Conservation (phyloP, 1,140 invertebrate species). For the Papilio glaucus region DNA sequence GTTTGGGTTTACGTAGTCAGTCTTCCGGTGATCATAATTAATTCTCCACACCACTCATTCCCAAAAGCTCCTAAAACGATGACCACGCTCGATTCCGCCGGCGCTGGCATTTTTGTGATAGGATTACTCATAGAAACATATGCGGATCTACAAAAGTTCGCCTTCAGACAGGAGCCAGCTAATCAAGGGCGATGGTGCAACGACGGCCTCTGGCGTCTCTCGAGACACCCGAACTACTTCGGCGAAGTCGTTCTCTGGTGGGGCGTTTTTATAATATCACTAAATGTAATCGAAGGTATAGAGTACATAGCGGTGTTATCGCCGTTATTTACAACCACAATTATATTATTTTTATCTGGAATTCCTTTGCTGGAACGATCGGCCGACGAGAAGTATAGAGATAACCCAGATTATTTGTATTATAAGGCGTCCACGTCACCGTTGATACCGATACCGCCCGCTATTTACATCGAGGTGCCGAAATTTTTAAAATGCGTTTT, state of each 20-base stretch:
- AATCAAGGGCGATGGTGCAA: conserved; percentile 96
- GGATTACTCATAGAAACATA: conserved; percentile 94
- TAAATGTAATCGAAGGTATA: conserved; percentile 91
- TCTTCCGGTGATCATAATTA: conserved; percentile 95
- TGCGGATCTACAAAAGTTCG: conserved; percentile 96
- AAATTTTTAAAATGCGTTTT: conserved; percentile 91
- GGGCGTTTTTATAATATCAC: conserved; percentile 95
- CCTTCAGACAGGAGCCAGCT: conserved; percentile 92
- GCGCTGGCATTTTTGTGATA: conserved; percentile 91
- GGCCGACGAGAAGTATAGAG: conserved; percentile 93
- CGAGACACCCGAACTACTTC: conserved; percentile 97
- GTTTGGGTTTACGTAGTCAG: conserved; percentile 97
- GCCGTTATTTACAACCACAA: conserved; percentile 94
- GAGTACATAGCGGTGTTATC: conserved; percentile 94
- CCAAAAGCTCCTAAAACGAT: conserved; percentile 91
- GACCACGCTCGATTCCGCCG: conserved; percentile 92
- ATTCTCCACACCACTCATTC: conserved; percentile 92
- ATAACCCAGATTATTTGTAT: conserved; percentile 91
- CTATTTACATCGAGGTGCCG: conserved; percentile 93
- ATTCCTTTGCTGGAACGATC: conserved; percentile 93
- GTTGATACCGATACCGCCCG: conserved; percentile 92
- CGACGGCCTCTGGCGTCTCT: conserved; percentile 94
- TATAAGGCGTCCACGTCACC: conserved; percentile 95
- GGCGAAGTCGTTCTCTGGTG: conserved; percentile 97
- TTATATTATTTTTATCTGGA: conserved; percentile 94